Conservation (phyloP, 2,113 vertebrate genomes). For the Oceanodroma tethys region DNA sequence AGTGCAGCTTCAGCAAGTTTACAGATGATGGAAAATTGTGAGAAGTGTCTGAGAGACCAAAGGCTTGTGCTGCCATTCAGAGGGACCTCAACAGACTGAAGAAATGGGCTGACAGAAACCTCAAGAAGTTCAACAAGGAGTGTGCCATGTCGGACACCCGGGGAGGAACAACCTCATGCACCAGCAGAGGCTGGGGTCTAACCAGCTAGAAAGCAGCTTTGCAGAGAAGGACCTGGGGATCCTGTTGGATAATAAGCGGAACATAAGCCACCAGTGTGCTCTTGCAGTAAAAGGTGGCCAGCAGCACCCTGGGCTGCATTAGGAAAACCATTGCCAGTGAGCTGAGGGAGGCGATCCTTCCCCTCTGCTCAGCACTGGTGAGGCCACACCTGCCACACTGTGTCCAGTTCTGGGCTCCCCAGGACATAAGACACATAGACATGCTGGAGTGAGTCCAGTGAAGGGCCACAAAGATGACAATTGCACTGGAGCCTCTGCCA, state of each 20-base stretch:
- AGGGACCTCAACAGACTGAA: background rate
- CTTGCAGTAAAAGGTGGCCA: background rate
- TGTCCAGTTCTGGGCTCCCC: background rate
- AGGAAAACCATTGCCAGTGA: background rate
- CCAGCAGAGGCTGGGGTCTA: background rate
- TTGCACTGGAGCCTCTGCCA: background rate
- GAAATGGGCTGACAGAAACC: background rate
- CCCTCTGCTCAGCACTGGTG: background rate
- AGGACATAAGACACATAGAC: rapidly evolving
- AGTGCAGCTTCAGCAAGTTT: background rate
- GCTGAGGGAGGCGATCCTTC: background rate
- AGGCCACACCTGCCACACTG: rapidly evolving
- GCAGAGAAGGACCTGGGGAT: background rate
- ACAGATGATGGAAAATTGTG: background rate
- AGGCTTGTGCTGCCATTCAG: background rate
- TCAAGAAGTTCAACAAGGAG: background rate
- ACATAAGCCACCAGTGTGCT: background rate
- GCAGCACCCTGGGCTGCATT: background rate
- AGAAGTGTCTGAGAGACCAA: background rate
- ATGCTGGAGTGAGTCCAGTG: background rate
- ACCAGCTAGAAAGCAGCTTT: background rate
- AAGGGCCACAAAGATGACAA: background rate
- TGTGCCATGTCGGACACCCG: background rate
- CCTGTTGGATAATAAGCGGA: background rate
- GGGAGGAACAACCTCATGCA: background rate